Evolutionary conservation across 1,140 invertebrate genomes (phyloP), one percentile per base, ranked within the genome.

Genomic region (Plectrocnemia conspersa): DNA sequence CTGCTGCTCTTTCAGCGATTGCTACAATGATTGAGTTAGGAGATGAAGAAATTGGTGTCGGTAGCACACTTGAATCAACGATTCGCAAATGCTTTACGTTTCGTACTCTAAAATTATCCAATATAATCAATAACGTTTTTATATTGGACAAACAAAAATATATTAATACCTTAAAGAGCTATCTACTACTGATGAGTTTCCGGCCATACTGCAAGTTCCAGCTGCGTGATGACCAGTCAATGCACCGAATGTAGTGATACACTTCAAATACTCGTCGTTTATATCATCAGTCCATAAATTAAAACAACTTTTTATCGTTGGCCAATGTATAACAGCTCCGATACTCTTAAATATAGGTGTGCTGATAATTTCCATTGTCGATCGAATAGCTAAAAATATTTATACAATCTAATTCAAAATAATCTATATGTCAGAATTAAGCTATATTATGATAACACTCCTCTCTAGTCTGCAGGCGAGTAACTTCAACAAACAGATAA

Each of bases 41-140:
- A 52, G 78, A 80, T 5, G 83, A 78, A 0, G 83, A 83, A 23
- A 85, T 68, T 0, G 83, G 82, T 0, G 78, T 71, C 0, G 87
- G 86, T 24, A 89, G 61, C 7, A 88, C 72, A 63, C 86, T 88
- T 9, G 83, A 82, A 62, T 89, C 86, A 25, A 84, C 77, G 53
- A 89, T 75, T 24, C 86, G 71, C 2, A 89, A 61, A 24, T 79
- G 75, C 2, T 70, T 64, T 0, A 86, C 67, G 0, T 79, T 77
- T 59, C 73, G 75, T 0, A 89, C 82, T 58, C 86, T 88, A 67
- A 54, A 68, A 27, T 16, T 25, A 42, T 46, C 13, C 16, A n/a
- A 22, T 44, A 24, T 29, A 32, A 18, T 13, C 50, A 52, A 33
- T 33, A 59, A 33, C 22, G 21, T 24, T n/a, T 18, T 38, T n/a